phyloP scores from a whole-genome alignment of 2,797 vertebrate genomes.

The Chromobotia macracanthus region DNA sequence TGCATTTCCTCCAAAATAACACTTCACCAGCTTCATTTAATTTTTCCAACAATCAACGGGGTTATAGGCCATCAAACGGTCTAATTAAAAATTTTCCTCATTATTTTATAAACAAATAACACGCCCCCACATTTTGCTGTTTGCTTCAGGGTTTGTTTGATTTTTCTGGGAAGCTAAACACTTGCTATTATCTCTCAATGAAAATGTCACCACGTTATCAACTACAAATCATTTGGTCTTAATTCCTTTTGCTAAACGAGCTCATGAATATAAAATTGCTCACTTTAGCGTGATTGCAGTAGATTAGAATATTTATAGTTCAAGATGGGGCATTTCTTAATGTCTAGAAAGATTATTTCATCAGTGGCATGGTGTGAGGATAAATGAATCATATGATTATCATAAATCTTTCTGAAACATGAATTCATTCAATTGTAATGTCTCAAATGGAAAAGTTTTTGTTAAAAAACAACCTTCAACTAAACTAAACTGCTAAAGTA shows the following conservation, averaged over 20 bases:
- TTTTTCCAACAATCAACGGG: neutral
- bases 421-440: neutral
- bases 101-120: too few relatives aligned
- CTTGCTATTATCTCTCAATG: constrained; percentile 5
- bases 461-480: neutral
- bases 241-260: too few relatives aligned
- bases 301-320: neutral
- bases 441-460: neutral
- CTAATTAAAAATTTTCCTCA: too few relatives aligned
- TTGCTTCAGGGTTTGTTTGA: neutral
- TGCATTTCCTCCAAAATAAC: constrained; percentile 16
- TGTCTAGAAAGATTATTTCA: neutral
- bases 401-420: neutral
- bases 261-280: constrained; percentile 29
- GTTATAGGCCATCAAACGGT: too few relatives aligned
- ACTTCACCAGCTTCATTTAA: neutral
- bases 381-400: neutral
- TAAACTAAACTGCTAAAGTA: neutral
- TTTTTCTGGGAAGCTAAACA: neutral
- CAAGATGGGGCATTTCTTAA: neutral
- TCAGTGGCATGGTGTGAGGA: neutral
- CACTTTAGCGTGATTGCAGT: neutral
- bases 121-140: neutral
- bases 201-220: constrained; percentile 18
- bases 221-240: too few relatives aligned